These are phyloP conservation scores for Megalopta genalis DNA, from an alignment of 1,140 invertebrate species.

Conservation along the genomic window DNA sequence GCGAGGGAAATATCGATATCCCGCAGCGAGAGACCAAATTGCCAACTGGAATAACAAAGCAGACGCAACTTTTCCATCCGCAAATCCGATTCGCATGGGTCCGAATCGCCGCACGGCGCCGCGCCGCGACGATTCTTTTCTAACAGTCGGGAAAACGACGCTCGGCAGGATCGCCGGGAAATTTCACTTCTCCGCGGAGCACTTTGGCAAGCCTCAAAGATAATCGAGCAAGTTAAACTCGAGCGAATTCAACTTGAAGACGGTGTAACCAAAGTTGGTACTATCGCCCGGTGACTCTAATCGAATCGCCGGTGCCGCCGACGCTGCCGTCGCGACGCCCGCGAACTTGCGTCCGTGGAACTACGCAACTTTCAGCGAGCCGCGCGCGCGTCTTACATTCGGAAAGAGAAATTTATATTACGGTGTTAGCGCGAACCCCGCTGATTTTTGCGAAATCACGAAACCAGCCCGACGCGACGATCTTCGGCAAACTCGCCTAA, in stretches of 20 bases:
- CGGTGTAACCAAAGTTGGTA: constrained; percentile 41
- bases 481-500: background rate
- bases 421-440: background rate
- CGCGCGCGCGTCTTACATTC: background rate
- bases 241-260: constrained; percentile 39
- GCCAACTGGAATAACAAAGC: too few species aligned
- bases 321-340: background rate
- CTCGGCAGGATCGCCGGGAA: background rate
- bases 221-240: constrained; percentile 48
- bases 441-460: constrained; percentile 12
- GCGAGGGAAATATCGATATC: too few species aligned
- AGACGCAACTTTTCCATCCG: too few species aligned
- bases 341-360: constrained; percentile 7
- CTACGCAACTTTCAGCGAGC: constrained; percentile 24
- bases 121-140: too few species aligned
- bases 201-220: constrained; percentile 45
- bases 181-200: constrained; percentile 11
- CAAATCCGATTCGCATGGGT: too few species aligned
- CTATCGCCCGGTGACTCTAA: constrained; percentile 33
- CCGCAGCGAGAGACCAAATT: too few species aligned
- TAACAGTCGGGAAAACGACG: too few species aligned
- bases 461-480: background rate
- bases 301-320: constrained; percentile 29
- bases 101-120: too few species aligned
- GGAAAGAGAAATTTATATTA: constrained; percentile 20